Conservation (phyloP, 2,797 vertebrate species). For the Sebastes kiyomatsui region DNA sequence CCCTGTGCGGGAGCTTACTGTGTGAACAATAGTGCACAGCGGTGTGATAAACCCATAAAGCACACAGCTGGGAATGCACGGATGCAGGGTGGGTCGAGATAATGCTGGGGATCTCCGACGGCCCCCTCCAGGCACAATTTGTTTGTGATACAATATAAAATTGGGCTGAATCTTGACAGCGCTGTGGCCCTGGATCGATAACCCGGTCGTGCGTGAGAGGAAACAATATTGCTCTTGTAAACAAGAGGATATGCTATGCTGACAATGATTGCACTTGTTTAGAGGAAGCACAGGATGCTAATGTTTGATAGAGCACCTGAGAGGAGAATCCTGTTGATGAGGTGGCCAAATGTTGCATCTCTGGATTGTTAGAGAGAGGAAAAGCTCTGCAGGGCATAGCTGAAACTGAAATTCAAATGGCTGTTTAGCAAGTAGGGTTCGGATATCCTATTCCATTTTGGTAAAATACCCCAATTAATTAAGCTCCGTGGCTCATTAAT, state of each 20-base stretch:
- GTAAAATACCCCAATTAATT: neutral
- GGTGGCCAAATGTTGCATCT: conserved; percentile 13
- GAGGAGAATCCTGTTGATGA: conserved; percentile 10
- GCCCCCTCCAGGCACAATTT: conserved; percentile 49
- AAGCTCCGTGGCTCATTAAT: neutral
- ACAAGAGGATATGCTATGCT: conserved; percentile 29
- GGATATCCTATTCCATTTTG: neutral
- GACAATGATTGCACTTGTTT: conserved; percentile 48
- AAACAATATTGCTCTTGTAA: conserved; percentile 59
- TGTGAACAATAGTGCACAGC: conserved; percentile 60
- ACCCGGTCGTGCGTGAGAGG: conserved; percentile 9
- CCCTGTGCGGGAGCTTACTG: conserved; percentile 44
- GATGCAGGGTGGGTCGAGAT: conserved; percentile 50
- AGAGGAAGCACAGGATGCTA: conserved; percentile 3
- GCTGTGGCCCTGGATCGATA: conserved; percentile 57
- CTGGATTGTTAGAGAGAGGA: neutral
- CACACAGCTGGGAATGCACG: conserved; percentile 47
- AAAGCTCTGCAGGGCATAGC: neutral
- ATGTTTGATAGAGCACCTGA: conserved; percentile 25
- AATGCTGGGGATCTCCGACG: conserved; percentile 25
- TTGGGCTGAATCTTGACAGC: conserved; percentile 54
- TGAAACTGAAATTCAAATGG: conserved; percentile 19
- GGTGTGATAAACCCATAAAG: conserved; percentile 68
- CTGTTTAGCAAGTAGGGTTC: neutral
- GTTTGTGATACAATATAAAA: conserved; percentile 56